phyloP scores from a whole-genome alignment of 1,140 invertebrate species.

The Theocolax elegans region DNA sequence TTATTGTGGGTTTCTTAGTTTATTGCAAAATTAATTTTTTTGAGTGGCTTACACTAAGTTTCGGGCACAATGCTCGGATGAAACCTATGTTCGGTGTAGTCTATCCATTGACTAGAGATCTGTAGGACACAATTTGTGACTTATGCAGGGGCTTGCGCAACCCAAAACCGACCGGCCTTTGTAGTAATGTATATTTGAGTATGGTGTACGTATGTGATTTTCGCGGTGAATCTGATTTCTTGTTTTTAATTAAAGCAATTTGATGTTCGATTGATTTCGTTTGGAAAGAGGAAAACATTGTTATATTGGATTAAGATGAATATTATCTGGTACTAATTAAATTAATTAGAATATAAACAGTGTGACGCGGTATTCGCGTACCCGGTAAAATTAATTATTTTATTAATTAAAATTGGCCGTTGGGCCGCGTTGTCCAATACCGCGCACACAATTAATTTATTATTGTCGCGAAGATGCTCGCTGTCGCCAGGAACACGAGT shows the following conservation, averaged over 20 bases:
- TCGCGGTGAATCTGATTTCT: constrained; percentile 42
- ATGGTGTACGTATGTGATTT: constrained; percentile 46
- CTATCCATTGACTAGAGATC: constrained; percentile 43
- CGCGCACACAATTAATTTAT: no score
- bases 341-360: no score
- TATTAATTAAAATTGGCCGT: no score
- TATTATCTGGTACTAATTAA: constrained; percentile 44
- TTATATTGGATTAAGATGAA: neutral
- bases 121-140: constrained; percentile 33
- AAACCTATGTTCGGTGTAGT: constrained; percentile 43
- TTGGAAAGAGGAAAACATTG: constrained; percentile 47
- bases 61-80: constrained; percentile 41
- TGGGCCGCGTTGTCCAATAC: no score
- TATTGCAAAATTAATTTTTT: constrained; percentile 22
- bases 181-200: constrained; percentile 43
- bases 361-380: no score
- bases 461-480: no score
- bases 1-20: constrained; percentile 23
- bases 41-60: constrained; percentile 30
- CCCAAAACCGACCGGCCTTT: constrained; percentile 40
- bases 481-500: no score
- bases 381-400: no score
- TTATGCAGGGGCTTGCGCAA: constrained; percentile 43
- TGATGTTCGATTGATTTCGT: constrained; percentile 38
- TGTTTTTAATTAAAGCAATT: constrained; percentile 39